Percentiles rank a stretch among this genome's conserved stretches.
Conservation (phyloP, 2,888 invertebrate species). For the Lepidochrysops patricia region DNA sequence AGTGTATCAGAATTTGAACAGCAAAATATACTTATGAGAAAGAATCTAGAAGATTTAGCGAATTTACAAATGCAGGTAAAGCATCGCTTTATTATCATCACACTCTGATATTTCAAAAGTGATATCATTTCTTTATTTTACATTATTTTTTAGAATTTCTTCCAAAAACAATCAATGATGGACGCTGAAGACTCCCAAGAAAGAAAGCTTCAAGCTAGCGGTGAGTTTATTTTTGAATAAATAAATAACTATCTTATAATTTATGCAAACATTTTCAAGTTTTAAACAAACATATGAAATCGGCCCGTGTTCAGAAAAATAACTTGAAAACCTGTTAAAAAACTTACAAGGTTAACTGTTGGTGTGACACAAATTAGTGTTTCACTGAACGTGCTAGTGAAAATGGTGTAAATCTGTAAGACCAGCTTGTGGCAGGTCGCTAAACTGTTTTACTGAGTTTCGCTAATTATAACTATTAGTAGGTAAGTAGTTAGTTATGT, state of each 20-base stretch:
- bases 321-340: neutral
- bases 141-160: conserved; percentile 49
- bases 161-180: conserved; percentile 62
- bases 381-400: conserved; percentile 2
- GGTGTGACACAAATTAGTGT: neutral
- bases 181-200: conserved; percentile 67
- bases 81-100: neutral
- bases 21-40: conserved; percentile 64
- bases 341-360: neutral
- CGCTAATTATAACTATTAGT: neutral
- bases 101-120: neutral
- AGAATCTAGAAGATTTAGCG: conserved; percentile 66
- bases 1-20: conserved; percentile 70
- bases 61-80: conserved; percentile 69
- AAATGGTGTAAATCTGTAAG: conserved; percentile 15
- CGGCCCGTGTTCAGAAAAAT: neutral
- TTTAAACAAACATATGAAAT: neutral
- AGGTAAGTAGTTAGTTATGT: neutral
- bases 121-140: neutral
- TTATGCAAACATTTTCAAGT: neutral
- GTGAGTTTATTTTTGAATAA: conserved; percentile 39
- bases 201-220: conserved; percentile 62
- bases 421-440: neutral
- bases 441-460: neutral
- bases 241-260: no score